Percentiles rank a stretch among this genome's conserved stretches.
Conservation (phyloP, 2,113 vertebrate species). For the Eubucco bourcierii region DNA sequence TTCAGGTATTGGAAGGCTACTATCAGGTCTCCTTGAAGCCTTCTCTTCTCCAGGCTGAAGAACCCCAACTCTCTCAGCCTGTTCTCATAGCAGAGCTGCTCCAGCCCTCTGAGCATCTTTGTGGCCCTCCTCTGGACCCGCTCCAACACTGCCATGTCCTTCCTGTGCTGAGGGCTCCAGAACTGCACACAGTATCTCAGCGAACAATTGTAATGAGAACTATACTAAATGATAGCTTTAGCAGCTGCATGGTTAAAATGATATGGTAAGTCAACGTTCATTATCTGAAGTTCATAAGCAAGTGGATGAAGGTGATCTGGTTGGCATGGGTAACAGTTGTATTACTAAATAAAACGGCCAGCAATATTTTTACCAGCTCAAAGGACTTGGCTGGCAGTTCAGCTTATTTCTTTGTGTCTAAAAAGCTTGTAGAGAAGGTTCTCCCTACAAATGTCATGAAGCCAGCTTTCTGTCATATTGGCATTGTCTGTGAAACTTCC, state of each 20-base stretch:
- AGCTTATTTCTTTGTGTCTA: neutral
- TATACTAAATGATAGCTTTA: neutral
- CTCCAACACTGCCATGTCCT: too few relatives aligned
- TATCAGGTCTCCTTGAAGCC: too few relatives aligned
- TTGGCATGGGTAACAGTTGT: neutral
- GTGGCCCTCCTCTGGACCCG: too few relatives aligned
- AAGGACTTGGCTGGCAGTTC: neutral
- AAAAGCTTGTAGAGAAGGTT: neutral
- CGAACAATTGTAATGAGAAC: neutral
- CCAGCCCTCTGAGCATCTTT: too few relatives aligned
- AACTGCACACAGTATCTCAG: too few relatives aligned
- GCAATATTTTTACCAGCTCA: neutral
- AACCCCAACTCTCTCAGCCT: too few relatives aligned
- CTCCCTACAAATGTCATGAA: accelerated
- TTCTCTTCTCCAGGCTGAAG: too few relatives aligned
- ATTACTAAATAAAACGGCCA: neutral
- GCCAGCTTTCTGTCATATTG: too few relatives aligned
- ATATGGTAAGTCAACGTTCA: neutral
- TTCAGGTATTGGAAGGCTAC: too few relatives aligned
- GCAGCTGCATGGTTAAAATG: neutral
- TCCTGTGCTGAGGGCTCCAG: too few relatives aligned
- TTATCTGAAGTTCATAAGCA: neutral
- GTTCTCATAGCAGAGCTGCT: too few relatives aligned
- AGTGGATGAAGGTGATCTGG: neutral
- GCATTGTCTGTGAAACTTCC: neutral